Conservation (phyloP, 2,797 vertebrate species). For the Cottoperca gobio region DNA sequence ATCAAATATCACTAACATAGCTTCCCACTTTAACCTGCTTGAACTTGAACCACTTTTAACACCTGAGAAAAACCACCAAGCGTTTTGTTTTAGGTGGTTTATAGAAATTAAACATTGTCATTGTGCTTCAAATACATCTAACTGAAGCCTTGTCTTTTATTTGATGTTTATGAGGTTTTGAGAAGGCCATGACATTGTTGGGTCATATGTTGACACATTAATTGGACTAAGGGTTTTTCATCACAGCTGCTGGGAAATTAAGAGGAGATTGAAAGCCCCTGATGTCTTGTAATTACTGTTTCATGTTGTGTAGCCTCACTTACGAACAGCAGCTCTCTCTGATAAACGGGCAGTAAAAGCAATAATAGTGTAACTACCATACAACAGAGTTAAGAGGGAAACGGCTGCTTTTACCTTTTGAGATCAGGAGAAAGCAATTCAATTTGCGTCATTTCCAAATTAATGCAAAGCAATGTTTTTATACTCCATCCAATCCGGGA, state of each 20-base stretch:
- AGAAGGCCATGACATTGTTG: slow-evolving; percentile 79
- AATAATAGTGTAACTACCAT: slow-evolving; percentile 62
- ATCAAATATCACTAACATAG: slow-evolving; percentile 50
- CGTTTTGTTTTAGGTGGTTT: slow-evolving; percentile 44
- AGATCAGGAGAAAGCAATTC: slow-evolving; percentile 56
- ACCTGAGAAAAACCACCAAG: slow-evolving; percentile 30
- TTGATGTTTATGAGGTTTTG: slow-evolving; percentile 72
- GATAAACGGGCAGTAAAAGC: slow-evolving; percentile 83
- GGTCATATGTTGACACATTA: slow-evolving; percentile 81
- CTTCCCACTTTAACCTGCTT: slow-evolving; percentile 14
- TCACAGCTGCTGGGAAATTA: slow-evolving; percentile 84
- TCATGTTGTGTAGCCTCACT: slow-evolving; percentile 80
- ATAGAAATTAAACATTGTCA: slow-evolving; percentile 47
- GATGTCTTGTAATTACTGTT: slow-evolving; percentile 86
- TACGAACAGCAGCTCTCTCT: slow-evolving; percentile 69
- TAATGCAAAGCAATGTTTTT: slow-evolving; percentile 30
- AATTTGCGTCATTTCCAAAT: slow-evolving; percentile 36
- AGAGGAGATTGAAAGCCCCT: slow-evolving; percentile 84
- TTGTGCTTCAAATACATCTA: slow-evolving; percentile 36
- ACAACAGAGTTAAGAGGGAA: slow-evolving; percentile 54
- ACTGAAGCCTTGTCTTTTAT: slow-evolving; percentile 53
- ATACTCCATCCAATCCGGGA: not conserved
- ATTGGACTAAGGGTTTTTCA: slow-evolving; percentile 76
- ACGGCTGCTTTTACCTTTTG: slow-evolving; percentile 52
- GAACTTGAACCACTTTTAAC: slow-evolving; percentile 45